Percentiles rank a stretch among this genome's conserved stretches.
Evolutionary conservation across 64 coral and sea anemone genomes (phyloP).

Genomic region (Catalaphyllia jardinei): DNA sequence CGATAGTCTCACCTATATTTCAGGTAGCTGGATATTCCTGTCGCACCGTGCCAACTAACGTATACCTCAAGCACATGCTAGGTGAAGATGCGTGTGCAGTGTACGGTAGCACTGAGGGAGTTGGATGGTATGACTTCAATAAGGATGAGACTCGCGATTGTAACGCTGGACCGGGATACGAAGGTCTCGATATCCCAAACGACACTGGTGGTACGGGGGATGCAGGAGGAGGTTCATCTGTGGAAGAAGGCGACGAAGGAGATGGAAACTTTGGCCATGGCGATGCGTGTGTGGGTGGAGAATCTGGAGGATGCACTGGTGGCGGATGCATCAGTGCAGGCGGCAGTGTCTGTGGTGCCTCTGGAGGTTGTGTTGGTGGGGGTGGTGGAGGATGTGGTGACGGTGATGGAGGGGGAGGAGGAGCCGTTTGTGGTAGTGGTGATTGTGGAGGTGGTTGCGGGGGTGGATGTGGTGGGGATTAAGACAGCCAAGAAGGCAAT

Average conservation of each 20-base stretch:
- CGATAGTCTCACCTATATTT: slow-evolving; percentile 3
- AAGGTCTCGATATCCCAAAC: not conserved
- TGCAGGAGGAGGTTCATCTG: no score
- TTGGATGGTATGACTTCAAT: not conserved
- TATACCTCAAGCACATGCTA: not conserved
- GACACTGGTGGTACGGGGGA: not conserved
- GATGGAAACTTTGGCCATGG: not conserved
- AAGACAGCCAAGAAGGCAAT: no score
- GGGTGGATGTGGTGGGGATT: not conserved
- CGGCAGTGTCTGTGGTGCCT: not conserved
- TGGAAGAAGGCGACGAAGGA: not conserved
- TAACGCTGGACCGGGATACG: not conserved
- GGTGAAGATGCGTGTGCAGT: not conserved
- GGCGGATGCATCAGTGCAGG: not conserved
- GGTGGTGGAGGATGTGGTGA: not conserved
- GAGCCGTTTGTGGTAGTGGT: not conserved
- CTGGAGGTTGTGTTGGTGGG: not conserved
- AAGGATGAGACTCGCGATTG: not conserved
- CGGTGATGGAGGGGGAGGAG: not conserved
- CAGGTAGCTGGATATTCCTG: not conserved
- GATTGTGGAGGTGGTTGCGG: not conserved
- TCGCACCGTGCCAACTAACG: slow-evolving; percentile 1
- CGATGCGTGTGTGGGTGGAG: not conserved
- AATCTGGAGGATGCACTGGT: not conserved
- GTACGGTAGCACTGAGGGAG: not conserved